Evolutionary conservation across 2,113 vertebrate genomes (phyloP).

Genomic region (Lophochroa leadbeateri): DNA sequence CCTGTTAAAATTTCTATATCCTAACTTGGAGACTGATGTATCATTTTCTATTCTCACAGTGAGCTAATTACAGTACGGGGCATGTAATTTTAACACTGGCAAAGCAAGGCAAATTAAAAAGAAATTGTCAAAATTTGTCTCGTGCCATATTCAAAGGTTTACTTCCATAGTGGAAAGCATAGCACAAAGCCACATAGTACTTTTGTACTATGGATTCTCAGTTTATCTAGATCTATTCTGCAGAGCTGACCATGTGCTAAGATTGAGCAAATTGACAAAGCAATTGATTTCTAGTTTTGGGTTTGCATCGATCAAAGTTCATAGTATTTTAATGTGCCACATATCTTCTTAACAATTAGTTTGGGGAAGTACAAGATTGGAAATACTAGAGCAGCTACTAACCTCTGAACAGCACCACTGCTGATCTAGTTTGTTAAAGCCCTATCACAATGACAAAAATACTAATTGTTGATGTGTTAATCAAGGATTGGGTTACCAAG

Average conservation of each 20-base stretch:
- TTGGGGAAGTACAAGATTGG: not conserved
- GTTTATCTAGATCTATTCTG: not conserved
- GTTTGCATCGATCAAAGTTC: not conserved
- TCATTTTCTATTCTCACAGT: not conserved
- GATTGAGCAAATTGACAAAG: not conserved
- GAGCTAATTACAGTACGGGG: not conserved
- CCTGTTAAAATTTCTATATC: not conserved
- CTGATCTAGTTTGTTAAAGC: conserved; percentile 1
- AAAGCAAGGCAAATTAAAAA: not conserved
- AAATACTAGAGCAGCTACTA: not conserved
- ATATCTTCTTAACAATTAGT: conserved; percentile 2
- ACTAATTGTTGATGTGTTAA: conserved; percentile 2
- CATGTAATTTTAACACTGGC: not conserved
- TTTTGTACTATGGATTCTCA: not conserved
- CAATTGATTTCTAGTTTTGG: not conserved
- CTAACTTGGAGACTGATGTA: not conserved
- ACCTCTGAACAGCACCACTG: not conserved
- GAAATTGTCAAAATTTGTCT: not conserved
- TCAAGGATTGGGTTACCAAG: not conserved
- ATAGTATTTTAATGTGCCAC: not conserved
- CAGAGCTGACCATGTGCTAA: not conserved
- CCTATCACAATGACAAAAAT: not conserved
- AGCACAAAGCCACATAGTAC: not conserved
- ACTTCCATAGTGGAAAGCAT: not conserved
- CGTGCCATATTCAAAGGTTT: not conserved